Conservation (phyloP, 2,113 vertebrate genomes). For the Mormoops blainvillei region DNA sequence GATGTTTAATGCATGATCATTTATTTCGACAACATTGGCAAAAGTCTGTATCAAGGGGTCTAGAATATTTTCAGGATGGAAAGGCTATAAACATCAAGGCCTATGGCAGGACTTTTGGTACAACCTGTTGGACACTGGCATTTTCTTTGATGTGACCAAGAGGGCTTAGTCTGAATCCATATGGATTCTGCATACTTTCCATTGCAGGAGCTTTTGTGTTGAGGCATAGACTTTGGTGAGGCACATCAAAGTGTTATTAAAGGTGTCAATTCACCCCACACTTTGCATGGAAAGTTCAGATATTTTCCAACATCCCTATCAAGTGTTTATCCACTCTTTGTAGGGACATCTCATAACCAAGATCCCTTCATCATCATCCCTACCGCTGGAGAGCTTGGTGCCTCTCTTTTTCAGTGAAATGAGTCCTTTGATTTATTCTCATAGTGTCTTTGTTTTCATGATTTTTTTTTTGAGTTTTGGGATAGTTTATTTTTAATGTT, state of each 20-base stretch:
- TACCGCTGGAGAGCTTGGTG: neutral
- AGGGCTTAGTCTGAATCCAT: neutral
- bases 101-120: neutral
- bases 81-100: neutral
- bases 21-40: neutral
- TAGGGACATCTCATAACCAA: too few relatives aligned
- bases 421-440: neutral
- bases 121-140: neutral
- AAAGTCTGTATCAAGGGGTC: neutral
- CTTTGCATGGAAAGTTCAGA: neutral
- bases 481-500: too few relatives aligned
- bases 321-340: neutral
- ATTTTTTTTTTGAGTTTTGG: too few relatives aligned
- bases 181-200: neutral
- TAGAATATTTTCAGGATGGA: neutral
- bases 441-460: neutral
- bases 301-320: neutral
- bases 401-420: neutral
- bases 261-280: neutral
- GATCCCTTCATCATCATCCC: neutral
- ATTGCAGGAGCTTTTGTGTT: neutral
- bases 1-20: neutral
- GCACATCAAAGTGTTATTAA: neutral
- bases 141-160: neutral
- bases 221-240: neutral